Conservation (phyloP, 2,797 vertebrate genomes). For the Myotis daubentonii region DNA sequence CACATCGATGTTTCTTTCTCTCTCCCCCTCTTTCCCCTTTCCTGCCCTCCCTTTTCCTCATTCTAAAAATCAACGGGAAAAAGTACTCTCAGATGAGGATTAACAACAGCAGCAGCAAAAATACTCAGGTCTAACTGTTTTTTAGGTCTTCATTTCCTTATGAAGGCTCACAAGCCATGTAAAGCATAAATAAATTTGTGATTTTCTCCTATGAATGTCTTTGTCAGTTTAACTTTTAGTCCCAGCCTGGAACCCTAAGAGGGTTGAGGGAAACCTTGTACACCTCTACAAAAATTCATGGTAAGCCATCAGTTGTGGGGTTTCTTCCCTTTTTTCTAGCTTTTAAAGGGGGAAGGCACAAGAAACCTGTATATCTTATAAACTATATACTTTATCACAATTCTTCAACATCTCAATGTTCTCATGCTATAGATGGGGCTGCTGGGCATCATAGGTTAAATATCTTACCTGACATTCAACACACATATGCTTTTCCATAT, state of each 20-base stretch:
- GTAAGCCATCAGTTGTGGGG: not conserved
- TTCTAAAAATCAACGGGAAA: too few relatives aligned
- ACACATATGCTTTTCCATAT: not conserved
- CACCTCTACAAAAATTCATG: not conserved
- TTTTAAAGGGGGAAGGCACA: not conserved
- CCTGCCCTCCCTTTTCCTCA: too few relatives aligned
- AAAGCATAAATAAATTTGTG: not conserved
- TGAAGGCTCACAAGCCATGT: not conserved
- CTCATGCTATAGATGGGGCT: not conserved
- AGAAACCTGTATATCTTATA: not conserved
- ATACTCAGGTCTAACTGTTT: not conserved
- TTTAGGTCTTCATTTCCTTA: not conserved
- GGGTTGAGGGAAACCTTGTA: not conserved
- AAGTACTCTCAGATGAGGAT: too few relatives aligned
- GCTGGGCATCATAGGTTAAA: not conserved
- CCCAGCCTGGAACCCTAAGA: not conserved
- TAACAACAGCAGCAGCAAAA: not conserved
- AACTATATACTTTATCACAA: not conserved
- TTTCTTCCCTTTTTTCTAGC: not conserved
- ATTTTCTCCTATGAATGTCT: not conserved
- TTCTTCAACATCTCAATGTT: not conserved
- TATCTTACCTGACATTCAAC: not conserved
- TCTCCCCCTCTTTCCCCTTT: too few relatives aligned
- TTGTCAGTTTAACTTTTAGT: not conserved
- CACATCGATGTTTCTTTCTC: too few relatives aligned